A percentile compares a stretch with the other conserved stretches of the same genome.
Conservation (phyloP, 2,113 vertebrate genomes). For the Nipponia nippon region DNA sequence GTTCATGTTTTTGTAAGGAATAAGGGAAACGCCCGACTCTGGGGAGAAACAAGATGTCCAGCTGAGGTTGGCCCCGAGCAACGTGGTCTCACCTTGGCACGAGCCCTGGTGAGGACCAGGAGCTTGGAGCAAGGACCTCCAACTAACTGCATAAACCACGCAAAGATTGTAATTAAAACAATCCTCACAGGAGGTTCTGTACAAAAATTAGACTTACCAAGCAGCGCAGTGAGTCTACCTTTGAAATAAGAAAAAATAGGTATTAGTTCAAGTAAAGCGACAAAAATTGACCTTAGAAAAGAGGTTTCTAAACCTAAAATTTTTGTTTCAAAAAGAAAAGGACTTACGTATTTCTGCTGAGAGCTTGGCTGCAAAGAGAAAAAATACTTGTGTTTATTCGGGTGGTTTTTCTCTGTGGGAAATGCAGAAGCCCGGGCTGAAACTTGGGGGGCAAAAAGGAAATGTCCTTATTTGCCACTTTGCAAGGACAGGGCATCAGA, state of each 20-base stretch:
- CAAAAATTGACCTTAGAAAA: background rate
- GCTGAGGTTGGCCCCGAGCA: too few species aligned
- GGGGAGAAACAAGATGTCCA: background rate
- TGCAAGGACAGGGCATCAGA: rapidly evolving
- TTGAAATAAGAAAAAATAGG: rapidly evolving
- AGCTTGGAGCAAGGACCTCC: background rate
- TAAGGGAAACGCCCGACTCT: background rate
- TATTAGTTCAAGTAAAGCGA: background rate
- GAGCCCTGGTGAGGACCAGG: too few species aligned
- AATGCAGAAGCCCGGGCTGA: rapidly evolving
- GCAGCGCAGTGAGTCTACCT: background rate
- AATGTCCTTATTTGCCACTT: rapidly evolving
- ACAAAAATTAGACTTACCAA: background rate
- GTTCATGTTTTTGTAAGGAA: background rate
- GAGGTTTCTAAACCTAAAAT: background rate
- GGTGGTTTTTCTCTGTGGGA: rapidly evolving
- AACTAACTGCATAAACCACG: background rate
- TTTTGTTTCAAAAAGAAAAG: background rate
- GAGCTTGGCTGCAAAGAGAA: background rate
- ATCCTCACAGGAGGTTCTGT: background rate
- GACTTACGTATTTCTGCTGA: background rate
- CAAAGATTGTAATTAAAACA: background rate
- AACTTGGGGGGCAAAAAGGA: background rate
- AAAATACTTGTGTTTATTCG: background rate
- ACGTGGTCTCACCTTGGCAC: too few species aligned